Conservation (phyloP, 1,140 invertebrate genomes). For the Pachyrhynchus sulphureomaculatus region DNA sequence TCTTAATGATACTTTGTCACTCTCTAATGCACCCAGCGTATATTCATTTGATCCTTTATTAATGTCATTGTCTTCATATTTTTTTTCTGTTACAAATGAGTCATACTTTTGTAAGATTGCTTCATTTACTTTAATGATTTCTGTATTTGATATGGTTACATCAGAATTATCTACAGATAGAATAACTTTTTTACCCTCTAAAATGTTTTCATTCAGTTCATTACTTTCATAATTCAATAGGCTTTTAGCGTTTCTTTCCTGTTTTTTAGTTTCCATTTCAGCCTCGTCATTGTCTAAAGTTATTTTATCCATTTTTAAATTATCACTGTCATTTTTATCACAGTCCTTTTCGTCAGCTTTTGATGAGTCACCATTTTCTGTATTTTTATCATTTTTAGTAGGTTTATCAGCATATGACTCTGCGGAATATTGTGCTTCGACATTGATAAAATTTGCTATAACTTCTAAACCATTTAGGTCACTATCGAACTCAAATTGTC, state of each 20-base stretch:
- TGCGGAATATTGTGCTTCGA: neutral
- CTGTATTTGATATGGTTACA: neutral
- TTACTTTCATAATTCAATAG: too few species aligned
- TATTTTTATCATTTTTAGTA: neutral
- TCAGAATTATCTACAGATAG: neutral
- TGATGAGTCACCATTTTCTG: neutral
- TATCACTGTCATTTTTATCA: slow-evolving; percentile 20
- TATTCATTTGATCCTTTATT: neutral
- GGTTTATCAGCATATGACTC: neutral
- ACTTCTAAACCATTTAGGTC: neutral
- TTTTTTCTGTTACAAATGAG: neutral
- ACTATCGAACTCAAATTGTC: neutral
- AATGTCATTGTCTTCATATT: neutral
- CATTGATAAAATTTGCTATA: neutral
- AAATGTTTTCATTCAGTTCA: neutral
- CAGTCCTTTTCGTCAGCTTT: slow-evolving; percentile 14
- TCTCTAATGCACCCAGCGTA: neutral
- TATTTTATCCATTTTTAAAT: neutral
- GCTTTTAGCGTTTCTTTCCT: too few species aligned
- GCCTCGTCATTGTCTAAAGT: too few species aligned
- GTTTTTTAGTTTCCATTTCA: too few species aligned
- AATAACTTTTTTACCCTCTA: neutral
- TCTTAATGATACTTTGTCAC: neutral
- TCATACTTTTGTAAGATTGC: too few species aligned
- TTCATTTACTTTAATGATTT: too few species aligned